Percentiles rank a stretch among this genome's conserved stretches.
phyloP scores from a whole-genome alignment of 2,888 invertebrate genomes.

The Hymenopus coronatus region DNA sequence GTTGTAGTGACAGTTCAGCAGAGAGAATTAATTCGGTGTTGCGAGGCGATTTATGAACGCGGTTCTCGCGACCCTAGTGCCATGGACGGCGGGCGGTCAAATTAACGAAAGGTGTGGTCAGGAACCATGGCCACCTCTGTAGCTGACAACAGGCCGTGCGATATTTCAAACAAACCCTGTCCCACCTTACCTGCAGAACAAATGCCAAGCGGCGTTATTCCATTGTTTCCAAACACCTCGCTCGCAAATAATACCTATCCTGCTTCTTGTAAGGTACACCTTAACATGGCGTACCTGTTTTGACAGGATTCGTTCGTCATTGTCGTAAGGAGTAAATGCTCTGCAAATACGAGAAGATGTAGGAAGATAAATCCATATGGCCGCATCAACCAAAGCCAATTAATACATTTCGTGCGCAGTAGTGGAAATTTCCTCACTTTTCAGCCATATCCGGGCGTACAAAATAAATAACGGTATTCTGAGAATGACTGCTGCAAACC shows the following conservation, averaged over 20 bases:
- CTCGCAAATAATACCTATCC: not conserved
- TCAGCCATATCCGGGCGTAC: too few species aligned
- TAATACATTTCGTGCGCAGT: too few species aligned
- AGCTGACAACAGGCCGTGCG: not conserved
- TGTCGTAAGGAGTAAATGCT: too few species aligned
- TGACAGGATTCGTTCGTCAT: too few species aligned
- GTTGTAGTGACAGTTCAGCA: not conserved
- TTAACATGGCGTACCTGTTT: too few species aligned
- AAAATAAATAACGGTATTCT: too few species aligned
- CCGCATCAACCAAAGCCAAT: too few species aligned
- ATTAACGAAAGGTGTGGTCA: slow-evolving; percentile 26
- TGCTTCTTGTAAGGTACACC: not conserved
- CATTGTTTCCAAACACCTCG: not conserved
- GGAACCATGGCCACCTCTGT: not conserved
- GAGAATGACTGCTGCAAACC: too few species aligned
- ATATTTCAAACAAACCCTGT: not conserved
- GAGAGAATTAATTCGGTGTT: not conserved
- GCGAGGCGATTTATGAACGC: not conserved
- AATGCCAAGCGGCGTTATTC: not conserved
- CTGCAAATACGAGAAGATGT: too few species aligned
- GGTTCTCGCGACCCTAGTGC: not conserved
- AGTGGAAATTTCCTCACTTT: too few species aligned
- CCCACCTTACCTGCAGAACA: not conserved
- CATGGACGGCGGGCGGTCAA: not conserved
- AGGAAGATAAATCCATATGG: too few species aligned